Conservation (phyloP, 2,888 invertebrate genomes). For the Pollenia angustigena region DNA sequence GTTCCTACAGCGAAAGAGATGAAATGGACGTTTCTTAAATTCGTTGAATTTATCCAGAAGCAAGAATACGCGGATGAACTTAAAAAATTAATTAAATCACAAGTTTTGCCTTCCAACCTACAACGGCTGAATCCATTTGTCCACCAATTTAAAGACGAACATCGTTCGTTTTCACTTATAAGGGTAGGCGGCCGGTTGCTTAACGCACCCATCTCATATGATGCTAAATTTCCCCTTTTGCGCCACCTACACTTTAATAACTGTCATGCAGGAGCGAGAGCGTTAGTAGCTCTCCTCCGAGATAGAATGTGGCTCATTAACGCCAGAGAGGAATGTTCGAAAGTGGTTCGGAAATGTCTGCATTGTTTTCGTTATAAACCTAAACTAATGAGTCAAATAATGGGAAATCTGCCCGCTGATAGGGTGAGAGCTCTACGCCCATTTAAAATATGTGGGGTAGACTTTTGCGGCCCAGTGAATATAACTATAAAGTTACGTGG, state of each 20-base stretch:
- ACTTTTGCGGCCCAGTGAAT: constrained; percentile 58
- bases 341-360: constrained; percentile 41
- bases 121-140: too few species aligned
- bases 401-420: constrained; percentile 62
- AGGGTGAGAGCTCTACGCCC: constrained; percentile 47
- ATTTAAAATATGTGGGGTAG: constrained; percentile 49
- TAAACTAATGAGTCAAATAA: constrained; percentile 54
- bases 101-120: too few species aligned
- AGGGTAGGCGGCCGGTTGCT: too few species aligned
- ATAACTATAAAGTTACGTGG: constrained; percentile 55
- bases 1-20: too few species aligned
- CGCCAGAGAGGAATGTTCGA: constrained; percentile 48
- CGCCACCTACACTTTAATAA: constrained; percentile 38
- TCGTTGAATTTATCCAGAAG: too few species aligned
- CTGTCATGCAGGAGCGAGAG: constrained; percentile 52
- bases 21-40: too few species aligned
- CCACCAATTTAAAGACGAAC: too few species aligned
- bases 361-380: constrained; percentile 63
- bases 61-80: too few species aligned
- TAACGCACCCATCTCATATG: too few species aligned
- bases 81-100: too few species aligned
- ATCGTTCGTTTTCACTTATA: too few species aligned
- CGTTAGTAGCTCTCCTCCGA: constrained; percentile 45
- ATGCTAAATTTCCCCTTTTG: constrained; percentile 24
- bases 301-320: constrained; percentile 56